Evolutionary conservation across 2,888 invertebrate genomes (phyloP), one percentile per base, ranked within the genome.

Genomic region (Eristalinus sepulchralis): DNA sequence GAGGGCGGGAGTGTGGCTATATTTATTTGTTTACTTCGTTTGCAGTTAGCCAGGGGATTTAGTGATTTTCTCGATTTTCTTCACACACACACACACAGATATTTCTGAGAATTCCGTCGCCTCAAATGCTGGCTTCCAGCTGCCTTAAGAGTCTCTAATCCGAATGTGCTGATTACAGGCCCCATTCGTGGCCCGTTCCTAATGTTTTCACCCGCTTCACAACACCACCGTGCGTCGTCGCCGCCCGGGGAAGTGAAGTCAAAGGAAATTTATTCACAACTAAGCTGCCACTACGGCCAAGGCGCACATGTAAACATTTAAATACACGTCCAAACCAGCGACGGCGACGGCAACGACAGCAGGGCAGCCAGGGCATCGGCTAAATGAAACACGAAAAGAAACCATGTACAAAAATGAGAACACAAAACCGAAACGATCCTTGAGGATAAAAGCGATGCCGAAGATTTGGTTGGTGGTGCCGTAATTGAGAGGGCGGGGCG

Each of bases 11-110:
- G 17, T 17, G 47, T n/a, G 47, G 47, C n/a, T 79, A 67, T 86
- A 83, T 82, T 82, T 82, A 78, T 77, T 86, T 86, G 83, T 83
- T 78, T 86, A 83, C 83, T 64, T 78, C 60, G 67, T 78, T 75
- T 66, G 55, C 73, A 83, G 77, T 77, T 81, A 73, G 72, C 53
- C 59, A 39, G 13, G 68, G 77, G 57, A 57, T 57, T 57, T 57
- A 22, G 24, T 57, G 57, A 81, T 81, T 81, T 85, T 64, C 85
- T 77, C 62, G 33, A 47, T n/a, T 13, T n/a, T 3, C 39, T 34
- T n/a, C 39, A n/a, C 47, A n/a, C 39, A n/a, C 17, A 3, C 17
- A 47, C 67, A n/a, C 39, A n/a, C 17, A 3, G 6, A 47, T 62
- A 70, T 66, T 59, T 11, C 22, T 34, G 66, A 34, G 71, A 76